These are phyloP conservation scores for Ianthella basta DNA, from an alignment of 37 sponge, comb jelly and placozoan species.

Conservation along the genomic window DNA sequence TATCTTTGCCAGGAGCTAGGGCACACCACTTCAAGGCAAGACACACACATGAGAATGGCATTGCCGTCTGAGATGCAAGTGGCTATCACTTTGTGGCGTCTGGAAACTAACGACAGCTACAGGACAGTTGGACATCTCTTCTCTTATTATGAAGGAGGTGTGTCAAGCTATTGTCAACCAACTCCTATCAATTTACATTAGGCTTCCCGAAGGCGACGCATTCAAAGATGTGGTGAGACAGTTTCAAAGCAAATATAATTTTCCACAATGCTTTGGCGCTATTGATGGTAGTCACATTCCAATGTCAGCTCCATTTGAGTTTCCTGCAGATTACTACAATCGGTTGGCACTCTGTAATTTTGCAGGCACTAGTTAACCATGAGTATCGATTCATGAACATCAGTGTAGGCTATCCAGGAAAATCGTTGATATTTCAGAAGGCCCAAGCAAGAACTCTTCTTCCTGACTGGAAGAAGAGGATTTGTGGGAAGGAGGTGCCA, in stretches of 20 bases:
- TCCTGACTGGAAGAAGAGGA: not conserved
- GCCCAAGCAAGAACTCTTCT: not conserved
- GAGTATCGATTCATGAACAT: not conserved
- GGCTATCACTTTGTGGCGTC: constrained; percentile 41
- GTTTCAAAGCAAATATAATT: constrained; percentile 22
- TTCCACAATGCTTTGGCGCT: constrained; percentile 7
- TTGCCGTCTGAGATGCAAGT: constrained; percentile 9
- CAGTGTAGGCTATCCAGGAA: not conserved
- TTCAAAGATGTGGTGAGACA: constrained; percentile 4
- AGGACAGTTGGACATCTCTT: constrained; percentile 52
- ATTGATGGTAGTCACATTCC: constrained; percentile 5
- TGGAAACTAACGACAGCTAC: constrained; percentile 37
- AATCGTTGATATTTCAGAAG: not conserved
- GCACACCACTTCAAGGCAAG: not conserved
- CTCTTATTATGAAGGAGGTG: constrained; percentile 32
- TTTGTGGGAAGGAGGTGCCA: too few species aligned
- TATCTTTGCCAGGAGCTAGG: not conserved
- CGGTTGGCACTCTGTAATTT: not conserved
- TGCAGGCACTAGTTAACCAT: not conserved
- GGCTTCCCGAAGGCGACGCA: constrained; percentile 18
- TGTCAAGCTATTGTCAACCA: constrained; percentile 28
- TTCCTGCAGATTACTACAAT: not conserved
- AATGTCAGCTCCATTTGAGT: not conserved
- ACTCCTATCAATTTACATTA: constrained; percentile 29
- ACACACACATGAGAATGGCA: not conserved